Base-by-base conservation (phyloP, 2,888 invertebrate genomes). In the Subacronicta megacephala region DNA sequence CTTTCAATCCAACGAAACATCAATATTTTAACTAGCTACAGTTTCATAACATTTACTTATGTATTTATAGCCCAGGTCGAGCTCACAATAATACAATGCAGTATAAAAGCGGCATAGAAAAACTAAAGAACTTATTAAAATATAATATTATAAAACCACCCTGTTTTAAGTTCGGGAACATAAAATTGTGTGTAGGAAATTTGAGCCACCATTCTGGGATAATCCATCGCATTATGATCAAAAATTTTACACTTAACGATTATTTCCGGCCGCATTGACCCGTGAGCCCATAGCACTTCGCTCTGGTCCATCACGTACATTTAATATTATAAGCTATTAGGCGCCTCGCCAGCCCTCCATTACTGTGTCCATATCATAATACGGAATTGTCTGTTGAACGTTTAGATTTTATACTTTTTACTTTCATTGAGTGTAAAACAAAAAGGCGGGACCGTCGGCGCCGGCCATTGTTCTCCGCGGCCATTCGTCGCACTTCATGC, bases 401-500 rank as follows among this genome's bases (percentile, higher is more conserved):
- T 83, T 90, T 89, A 90, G 90, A 89, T 90, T 90, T 90, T 91
- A 81, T 91, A 90, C 90, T 92, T 93, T 93, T 93, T 93, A 90
- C 84, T 89, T 89, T 87, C 85, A 83, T 84, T 83, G 83, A 79
- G 84, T 84, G 82, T 89, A 90, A 91, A 92, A 91, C 89, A 92
- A 93, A 92, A 93, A 91, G 91, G 85, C 86, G 87, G 84, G 83
- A 75, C 81, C 83, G 87, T 85, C 93, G 92, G 93, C 93, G 93
- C 93, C 93, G 91, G 88, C 88, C 87, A 93, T 93, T 94, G 93
- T 93, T 93, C 92, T 90, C 90, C 79, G 78, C 84, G 88, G 85
- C 92, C 92, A 93, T 93, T 93, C 94, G 94, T 92, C 92, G 92
- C 94, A 93, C 93, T 93, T 93, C 94, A 93, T 89, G 94, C 93